Conservation (phyloP, 2,888 invertebrate species). For the Hymenopus coronatus region DNA sequence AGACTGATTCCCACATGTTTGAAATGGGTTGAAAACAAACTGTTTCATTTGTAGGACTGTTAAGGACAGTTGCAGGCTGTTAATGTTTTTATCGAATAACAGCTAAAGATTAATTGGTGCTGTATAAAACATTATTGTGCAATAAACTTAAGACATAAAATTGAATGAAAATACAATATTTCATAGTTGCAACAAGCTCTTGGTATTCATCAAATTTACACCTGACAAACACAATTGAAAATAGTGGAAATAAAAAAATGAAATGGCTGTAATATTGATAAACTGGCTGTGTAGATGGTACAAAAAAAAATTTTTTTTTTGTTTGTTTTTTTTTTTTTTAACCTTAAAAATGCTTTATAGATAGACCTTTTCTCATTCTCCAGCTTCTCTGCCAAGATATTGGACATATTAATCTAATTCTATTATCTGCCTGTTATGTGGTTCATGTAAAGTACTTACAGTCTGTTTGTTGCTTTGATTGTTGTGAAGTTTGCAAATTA, state of each 20-base stretch:
- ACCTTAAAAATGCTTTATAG: neutral
- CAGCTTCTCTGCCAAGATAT: neutral
- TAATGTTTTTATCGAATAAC: no score
- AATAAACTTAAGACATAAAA: neutral
- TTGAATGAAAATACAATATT: neutral
- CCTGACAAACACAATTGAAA: no score
- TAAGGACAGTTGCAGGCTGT: neutral
- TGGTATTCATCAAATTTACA: neutral
- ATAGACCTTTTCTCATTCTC: neutral
- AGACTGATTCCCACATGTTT: neutral
- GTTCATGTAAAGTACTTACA: neutral
- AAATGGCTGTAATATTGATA: neutral
- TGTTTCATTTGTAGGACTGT: neutral
- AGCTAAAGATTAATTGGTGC: neutral
- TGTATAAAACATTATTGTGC: neutral
- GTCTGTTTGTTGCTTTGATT: constrained; percentile 2
- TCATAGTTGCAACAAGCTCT: neutral
- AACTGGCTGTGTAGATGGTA: neutral
- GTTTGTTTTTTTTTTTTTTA: neutral
- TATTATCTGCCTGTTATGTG: neutral
- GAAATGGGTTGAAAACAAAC: neutral
- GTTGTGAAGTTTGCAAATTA: neutral
- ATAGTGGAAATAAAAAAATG: neutral
- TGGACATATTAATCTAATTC: neutral
- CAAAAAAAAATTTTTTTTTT: no score